These are phyloP conservation scores for Hyla sarda DNA, from an alignment of 2,113 vertebrate species.

Conservation along the genomic window DNA sequence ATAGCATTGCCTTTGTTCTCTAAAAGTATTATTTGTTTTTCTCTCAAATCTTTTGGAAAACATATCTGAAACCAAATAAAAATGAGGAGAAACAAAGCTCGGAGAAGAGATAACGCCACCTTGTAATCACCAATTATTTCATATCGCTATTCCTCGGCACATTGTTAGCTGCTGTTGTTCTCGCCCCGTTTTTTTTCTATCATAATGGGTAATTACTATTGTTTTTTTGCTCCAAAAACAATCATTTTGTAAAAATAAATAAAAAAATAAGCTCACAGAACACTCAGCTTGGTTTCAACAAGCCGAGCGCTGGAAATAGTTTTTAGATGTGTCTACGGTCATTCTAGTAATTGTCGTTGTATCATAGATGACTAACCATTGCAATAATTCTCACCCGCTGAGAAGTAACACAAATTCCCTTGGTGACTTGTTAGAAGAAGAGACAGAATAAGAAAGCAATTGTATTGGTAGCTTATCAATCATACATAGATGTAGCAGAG, in stretches of 20 bases:
- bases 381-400: neutral
- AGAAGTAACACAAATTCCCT: neutral
- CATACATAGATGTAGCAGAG: too few relatives aligned
- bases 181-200: neutral
- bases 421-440: neutral
- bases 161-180: neutral
- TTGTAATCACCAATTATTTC: conserved; percentile 18
- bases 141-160: neutral
- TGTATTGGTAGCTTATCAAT: too few relatives aligned
- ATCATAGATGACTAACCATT: neutral
- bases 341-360: neutral
- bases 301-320: neutral
- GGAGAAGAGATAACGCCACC: neutral
- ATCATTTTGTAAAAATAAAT: neutral
- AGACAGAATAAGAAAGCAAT: neutral
- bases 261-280: neutral
- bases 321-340: neutral
- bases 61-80: neutral
- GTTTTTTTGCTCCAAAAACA: neutral
- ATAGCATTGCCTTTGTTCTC: neutral
- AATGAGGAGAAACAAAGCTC: neutral
- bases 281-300: neutral
- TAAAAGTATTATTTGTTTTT: neutral
- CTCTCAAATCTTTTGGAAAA: neutral
- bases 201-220: conserved; percentile 16